Evolutionary conservation across 2,113 vertebrate genomes (phyloP).

Genomic region (Chaetorhynchus papuensis): DNA sequence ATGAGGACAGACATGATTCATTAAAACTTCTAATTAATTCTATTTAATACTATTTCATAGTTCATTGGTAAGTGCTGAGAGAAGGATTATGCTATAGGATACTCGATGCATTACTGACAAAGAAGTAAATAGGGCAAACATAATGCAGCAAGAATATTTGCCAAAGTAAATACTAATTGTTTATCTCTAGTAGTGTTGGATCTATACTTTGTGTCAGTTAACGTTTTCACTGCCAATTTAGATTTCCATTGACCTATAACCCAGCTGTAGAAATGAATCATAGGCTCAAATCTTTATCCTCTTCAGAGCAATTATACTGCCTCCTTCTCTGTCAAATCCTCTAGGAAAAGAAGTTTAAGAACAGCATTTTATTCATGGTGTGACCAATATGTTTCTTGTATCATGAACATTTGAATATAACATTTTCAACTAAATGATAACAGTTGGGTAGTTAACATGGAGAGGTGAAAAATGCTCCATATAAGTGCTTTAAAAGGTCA

Average conservation of each 20-base stretch:
- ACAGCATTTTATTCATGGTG: background rate
- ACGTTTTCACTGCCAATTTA: background rate
- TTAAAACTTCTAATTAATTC: slow-evolving; percentile 85
- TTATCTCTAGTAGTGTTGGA: slow-evolving; percentile 20
- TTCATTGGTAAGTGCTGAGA: slow-evolving; percentile 79
- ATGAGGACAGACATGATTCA: slow-evolving; percentile 82
- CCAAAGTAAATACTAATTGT: slow-evolving; percentile 53
- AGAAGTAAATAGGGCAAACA: slow-evolving; percentile 68
- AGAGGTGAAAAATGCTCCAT: background rate
- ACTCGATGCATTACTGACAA: slow-evolving; percentile 66
- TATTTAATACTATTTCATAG: slow-evolving; percentile 83
- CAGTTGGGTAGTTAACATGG: background rate
- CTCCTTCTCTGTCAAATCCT: background rate
- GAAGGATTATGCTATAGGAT: slow-evolving; percentile 68
- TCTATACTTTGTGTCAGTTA: background rate
- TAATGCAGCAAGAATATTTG: slow-evolving; percentile 51
- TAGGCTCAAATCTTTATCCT: background rate
- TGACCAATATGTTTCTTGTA: background rate
- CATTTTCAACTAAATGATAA: background rate
- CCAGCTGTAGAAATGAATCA: background rate
- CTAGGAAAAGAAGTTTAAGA: background rate
- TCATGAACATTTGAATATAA: background rate
- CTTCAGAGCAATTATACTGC: background rate
- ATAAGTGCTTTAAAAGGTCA: background rate
- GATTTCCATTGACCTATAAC: background rate